phyloP scores from a whole-genome alignment of 2,113 vertebrate species.

The Notothenia coriiceps region DNA sequence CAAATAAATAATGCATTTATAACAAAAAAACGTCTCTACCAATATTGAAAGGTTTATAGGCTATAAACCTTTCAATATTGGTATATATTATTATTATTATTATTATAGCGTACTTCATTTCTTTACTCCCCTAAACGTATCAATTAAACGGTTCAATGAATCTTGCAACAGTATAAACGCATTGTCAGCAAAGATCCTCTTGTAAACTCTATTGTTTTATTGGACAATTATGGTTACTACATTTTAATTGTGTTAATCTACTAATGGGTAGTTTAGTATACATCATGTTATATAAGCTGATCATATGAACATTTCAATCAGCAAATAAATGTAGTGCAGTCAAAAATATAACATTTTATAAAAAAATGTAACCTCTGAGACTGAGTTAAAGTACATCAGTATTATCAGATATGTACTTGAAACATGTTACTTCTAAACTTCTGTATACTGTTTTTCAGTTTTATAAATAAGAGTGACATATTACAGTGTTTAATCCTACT shows the following conservation, averaged over 20 bases:
- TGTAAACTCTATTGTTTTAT: neutral
- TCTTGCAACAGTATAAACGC: neutral
- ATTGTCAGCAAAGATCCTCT: neutral
- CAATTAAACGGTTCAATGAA: neutral
- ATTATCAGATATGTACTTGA: neutral
- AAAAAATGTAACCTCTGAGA: neutral
- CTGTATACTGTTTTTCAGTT: neutral
- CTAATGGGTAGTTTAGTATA: neutral
- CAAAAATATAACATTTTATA: neutral
- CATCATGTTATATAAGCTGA: neutral
- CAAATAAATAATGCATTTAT: neutral
- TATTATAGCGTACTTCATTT: neutral
- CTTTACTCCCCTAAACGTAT: neutral
- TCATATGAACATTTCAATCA: too few relatives aligned
- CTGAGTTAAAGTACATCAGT: neutral
- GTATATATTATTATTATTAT: too few relatives aligned
- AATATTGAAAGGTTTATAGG: neutral
- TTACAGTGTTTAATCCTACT: too few relatives aligned
- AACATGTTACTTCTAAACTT: neutral
- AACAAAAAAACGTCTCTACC: neutral
- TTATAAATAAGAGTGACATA: neutral
- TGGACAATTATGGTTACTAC: neutral
- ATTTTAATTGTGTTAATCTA: neutral
- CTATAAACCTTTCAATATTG: too few relatives aligned
- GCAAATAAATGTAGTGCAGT: neutral